Percentiles rank a stretch among this genome's conserved stretches.
These are phyloP conservation scores for Rhopalosiphum nymphaeae DNA, from an alignment of 2,888 invertebrate species.

Conservation along the genomic window DNA sequence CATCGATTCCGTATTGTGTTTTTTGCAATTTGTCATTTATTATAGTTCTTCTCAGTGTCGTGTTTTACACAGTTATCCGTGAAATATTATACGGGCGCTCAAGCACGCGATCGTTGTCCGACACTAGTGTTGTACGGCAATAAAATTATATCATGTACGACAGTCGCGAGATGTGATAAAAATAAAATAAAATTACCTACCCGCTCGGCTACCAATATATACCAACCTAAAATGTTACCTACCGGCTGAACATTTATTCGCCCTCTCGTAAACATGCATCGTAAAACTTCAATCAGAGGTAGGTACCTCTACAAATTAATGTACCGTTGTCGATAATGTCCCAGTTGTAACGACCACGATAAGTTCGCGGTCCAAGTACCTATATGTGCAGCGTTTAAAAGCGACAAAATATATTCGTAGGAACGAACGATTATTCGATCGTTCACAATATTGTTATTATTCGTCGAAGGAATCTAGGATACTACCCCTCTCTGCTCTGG, in stretches of 20 bases:
- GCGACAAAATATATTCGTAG: no score
- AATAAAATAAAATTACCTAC: not conserved
- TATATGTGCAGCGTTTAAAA: no score
- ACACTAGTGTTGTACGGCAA: not conserved
- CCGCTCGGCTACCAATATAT: not conserved
- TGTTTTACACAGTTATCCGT: not conserved
- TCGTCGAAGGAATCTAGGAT: no score
- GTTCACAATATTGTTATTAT: no score
- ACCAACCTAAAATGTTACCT: not conserved
- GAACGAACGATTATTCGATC: no score
- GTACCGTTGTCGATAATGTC: no score
- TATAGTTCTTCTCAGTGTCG: not conserved
- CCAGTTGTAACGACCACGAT: no score
- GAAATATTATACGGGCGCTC: not conserved
- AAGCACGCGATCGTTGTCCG: not conserved
- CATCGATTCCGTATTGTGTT: not conserved
- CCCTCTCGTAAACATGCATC: not conserved
- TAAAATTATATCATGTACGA: not conserved
- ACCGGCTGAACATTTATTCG: not conserved
- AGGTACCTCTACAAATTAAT: no score
- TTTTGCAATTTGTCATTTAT: conserved; percentile 4
- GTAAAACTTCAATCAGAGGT: no score
- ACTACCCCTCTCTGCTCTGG: no score
- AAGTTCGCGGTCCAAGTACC: no score
- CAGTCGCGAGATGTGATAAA: not conserved